Percentiles rank a stretch among this genome's conserved stretches.
Evolutionary conservation across 2,888 invertebrate genomes (phyloP).

Genomic region (Dicyrtoma fusca): DNA sequence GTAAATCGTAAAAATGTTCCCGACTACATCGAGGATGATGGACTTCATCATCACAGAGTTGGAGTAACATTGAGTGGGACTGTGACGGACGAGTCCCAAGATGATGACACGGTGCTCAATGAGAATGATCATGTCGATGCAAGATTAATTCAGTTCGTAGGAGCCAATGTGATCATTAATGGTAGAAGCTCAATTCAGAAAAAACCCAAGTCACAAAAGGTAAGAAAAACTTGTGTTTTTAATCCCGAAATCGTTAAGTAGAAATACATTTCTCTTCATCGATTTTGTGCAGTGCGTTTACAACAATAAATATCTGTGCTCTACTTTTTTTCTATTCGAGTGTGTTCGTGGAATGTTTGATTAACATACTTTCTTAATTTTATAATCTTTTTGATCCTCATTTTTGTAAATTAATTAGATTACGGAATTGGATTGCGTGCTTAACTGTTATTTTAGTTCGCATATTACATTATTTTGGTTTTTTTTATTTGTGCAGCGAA

Average conservation of each 20-base stretch:
- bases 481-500: too few species aligned
- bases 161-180: constrained; percentile 88
- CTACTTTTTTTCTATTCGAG: background rate
- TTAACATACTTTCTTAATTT: too few species aligned
- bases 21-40: constrained; percentile 90
- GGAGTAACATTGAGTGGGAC: constrained; percentile 41
- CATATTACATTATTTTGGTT: too few species aligned
- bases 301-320: background rate
- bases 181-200: constrained; percentile 80
- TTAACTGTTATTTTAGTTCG: too few species aligned
- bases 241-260: background rate
- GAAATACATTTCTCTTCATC: too few species aligned
- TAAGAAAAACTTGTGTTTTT: constrained; percentile 58
- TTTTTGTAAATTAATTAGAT: too few species aligned
- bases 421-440: too few species aligned
- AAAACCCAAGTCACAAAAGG: constrained; percentile 67
- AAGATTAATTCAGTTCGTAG: constrained; percentile 72
- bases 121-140: constrained; percentile 47
- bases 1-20: constrained; percentile 79
- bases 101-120: constrained; percentile 40
- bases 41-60: constrained; percentile 61
- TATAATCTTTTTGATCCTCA: too few species aligned
- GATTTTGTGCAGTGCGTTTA: background rate
- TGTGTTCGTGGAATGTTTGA: too few species aligned
- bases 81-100: constrained; percentile 51